These are phyloP conservation scores for Sylvicapra grimmia DNA, from an alignment of 2,113 vertebrate species.

Conservation along the genomic window DNA sequence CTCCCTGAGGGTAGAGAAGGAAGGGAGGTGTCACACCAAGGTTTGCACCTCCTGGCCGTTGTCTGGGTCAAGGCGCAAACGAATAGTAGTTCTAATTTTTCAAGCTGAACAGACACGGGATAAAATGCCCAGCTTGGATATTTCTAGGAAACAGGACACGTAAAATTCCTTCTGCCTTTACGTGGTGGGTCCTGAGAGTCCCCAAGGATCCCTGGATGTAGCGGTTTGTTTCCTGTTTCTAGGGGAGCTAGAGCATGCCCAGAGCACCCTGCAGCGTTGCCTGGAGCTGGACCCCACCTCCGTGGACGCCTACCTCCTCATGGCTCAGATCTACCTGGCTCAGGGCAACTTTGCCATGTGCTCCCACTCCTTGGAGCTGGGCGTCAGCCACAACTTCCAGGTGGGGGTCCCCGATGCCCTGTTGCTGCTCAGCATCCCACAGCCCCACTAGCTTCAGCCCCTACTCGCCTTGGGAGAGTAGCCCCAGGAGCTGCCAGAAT, in stretches of 20 bases:
- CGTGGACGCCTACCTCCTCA: conserved; percentile 77
- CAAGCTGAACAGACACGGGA: neutral
- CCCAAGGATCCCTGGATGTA: neutral
- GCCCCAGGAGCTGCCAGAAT: neutral
- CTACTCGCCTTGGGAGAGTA: neutral
- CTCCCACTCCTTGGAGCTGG: conserved; percentile 77
- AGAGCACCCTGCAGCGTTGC: conserved; percentile 76
- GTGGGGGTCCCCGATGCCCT: conserved; percentile 46
- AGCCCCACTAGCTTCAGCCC: neutral
- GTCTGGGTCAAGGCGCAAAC: neutral
- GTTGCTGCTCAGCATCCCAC: neutral
- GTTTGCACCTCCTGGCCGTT: neutral
- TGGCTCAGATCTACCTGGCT: conserved; percentile 78
- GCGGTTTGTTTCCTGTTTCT: neutral
- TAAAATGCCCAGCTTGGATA: neutral
- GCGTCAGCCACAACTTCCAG: conserved; percentile 82
- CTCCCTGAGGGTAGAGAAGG: neutral
- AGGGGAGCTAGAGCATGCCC: conserved; percentile 79
- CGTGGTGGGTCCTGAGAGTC: fast-evolving
- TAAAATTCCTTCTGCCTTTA: neutral
- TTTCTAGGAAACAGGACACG: neutral
- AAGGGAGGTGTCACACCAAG: neutral
- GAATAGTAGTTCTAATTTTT: neutral
- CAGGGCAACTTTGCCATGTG: conserved; percentile 76
- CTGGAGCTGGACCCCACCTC: conserved; percentile 75